Evolutionary conservation across 2,888 invertebrate genomes (phyloP).

Genomic region (Heliconius cydno): DNA sequence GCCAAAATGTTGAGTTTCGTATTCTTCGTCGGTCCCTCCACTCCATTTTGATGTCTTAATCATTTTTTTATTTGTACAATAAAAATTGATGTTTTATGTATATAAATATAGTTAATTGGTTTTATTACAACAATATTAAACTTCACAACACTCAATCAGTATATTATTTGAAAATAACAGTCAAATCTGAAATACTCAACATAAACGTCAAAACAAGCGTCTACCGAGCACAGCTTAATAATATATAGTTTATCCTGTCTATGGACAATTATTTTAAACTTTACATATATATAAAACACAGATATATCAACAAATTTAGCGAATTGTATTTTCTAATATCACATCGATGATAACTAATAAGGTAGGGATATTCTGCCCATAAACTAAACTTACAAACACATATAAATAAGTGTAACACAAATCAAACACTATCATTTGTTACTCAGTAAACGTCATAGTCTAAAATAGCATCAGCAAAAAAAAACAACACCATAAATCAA

Average conservation of each 20-base stretch:
- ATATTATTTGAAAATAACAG: conserved; percentile 4
- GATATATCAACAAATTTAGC: not conserved
- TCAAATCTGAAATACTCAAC: not conserved
- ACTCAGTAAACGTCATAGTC: too few relatives aligned
- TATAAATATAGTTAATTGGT: too few relatives aligned
- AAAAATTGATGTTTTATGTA: too few relatives aligned
- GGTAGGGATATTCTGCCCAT: too few relatives aligned
- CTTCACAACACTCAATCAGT: not conserved
- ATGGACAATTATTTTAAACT: not conserved
- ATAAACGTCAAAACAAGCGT: not conserved
- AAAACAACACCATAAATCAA: too few relatives aligned
- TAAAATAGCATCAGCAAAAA: too few relatives aligned
- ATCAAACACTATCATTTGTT: too few relatives aligned
- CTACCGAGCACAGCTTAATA: not conserved
- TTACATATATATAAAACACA: not conserved
- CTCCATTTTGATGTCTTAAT: conserved; percentile 67
- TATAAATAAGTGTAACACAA: too few relatives aligned
- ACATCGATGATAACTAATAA: too few relatives aligned
- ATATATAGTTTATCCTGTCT: not conserved
- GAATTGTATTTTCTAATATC: too few relatives aligned
- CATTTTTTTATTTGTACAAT: conserved; percentile 54
- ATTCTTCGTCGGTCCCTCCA: conserved; percentile 77
- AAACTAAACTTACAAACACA: too few relatives aligned
- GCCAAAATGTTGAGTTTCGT: conserved; percentile 78
- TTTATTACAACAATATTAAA: not conserved